Conservation (phyloP, 1,140 invertebrate species). For the Ceratina australensis region DNA sequence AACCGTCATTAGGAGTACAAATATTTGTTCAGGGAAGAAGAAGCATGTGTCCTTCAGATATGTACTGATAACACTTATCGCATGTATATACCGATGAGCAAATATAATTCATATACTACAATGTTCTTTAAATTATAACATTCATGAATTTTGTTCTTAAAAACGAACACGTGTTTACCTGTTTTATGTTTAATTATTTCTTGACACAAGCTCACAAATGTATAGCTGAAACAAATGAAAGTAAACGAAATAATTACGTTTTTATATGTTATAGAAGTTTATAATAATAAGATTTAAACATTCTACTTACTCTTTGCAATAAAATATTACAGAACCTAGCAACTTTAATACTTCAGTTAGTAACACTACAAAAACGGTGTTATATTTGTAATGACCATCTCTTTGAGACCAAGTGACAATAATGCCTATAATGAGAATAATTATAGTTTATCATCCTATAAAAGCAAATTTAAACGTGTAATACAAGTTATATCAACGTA, state of each 20-base stretch:
- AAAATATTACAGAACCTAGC: slow-evolving; percentile 85
- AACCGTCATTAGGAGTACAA: no score
- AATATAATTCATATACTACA: no score
- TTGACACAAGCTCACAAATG: slow-evolving; percentile 76
- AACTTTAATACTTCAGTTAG: slow-evolving; percentile 94
- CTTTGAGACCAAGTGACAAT: slow-evolving; percentile 94
- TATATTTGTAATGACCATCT: slow-evolving; percentile 91
- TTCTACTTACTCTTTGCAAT: slow-evolving; percentile 85
- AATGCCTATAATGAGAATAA: slow-evolving; percentile 85
- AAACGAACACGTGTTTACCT: slow-evolving; percentile 66
- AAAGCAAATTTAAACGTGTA: no score
- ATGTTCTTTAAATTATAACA: no score
- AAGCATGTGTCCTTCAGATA: no score
- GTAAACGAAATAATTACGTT: no score
- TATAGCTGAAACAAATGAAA: slow-evolving; percentile 79
- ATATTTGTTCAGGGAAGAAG: no score
- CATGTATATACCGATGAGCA: no score
- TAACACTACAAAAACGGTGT: slow-evolving; percentile 92
- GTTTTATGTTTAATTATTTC: slow-evolving; percentile 82
- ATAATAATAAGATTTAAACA: neutral
- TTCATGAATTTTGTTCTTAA: no score
- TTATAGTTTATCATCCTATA: neutral
- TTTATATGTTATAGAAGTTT: neutral
- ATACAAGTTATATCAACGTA: no score
- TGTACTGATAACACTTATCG: no score